A percentile compares a stretch with the other conserved stretches of the same genome.
Conservation (phyloP, 2,113 vertebrate species). For the Peucedramus taeniatus region DNA sequence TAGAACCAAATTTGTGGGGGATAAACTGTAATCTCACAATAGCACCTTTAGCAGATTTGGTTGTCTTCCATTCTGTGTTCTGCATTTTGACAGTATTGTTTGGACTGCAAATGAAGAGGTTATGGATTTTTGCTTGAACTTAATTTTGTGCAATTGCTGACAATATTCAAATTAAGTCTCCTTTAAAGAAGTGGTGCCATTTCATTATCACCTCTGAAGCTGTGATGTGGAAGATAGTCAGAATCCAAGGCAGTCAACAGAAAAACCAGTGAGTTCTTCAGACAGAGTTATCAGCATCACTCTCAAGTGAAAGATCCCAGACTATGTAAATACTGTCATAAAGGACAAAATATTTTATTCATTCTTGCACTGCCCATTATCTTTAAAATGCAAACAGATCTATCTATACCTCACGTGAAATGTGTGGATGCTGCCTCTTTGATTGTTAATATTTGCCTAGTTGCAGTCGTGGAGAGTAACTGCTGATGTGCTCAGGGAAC, state of each 20-base stretch:
- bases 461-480: neutral
- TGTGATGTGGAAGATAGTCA: neutral
- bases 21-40: neutral
- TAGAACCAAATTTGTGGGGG: constrained; percentile 1
- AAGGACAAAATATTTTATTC: neutral
- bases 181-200: neutral
- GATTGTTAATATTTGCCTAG: neutral
- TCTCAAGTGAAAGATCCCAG: neutral
- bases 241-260: neutral
- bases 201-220: neutral
- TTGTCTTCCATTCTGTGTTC: neutral
- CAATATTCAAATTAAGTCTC: neutral
- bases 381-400: neutral
- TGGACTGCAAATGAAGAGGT: neutral
- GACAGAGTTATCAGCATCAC: neutral
- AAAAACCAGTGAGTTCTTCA: neutral
- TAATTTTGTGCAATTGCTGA: neutral
- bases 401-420: neutral
- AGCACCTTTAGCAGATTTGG: neutral
- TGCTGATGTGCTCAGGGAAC: neutral
- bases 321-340: neutral
- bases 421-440: neutral
- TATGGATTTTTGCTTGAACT: neutral
- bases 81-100: neutral
- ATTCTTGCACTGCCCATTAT: neutral